A percentile compares a stretch with the other conserved stretches of the same genome.
Conservation (phyloP, 2,888 invertebrate species). For the Erynnis tages region DNA sequence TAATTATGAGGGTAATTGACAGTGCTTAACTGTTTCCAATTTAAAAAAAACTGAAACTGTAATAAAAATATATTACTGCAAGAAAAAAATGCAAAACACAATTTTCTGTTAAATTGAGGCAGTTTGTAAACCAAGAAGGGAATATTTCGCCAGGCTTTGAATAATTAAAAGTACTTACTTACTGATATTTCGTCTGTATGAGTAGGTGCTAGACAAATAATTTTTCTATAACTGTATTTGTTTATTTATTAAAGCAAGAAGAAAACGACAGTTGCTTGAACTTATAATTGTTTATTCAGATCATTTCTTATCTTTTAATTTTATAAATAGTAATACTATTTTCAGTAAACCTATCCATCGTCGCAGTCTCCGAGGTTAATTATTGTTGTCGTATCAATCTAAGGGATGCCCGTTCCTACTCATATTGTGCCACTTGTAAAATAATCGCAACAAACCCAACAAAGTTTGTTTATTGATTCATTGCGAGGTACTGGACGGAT, state of each 20-base stretch:
- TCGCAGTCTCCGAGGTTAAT: conserved; percentile 3
- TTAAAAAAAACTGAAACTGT: no score
- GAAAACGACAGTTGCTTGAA: conserved; percentile 12
- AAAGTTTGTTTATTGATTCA: conserved; percentile 24
- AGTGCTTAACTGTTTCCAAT: no score
- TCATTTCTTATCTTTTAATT: conserved; percentile 33
- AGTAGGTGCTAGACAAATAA: no score
- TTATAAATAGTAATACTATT: conserved; percentile 46
- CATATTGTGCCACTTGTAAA: background rate
- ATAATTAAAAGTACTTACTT: no score
- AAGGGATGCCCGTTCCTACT: conserved; percentile 16
- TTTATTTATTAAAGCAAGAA: background rate
- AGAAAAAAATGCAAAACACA: no score
- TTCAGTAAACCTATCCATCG: conserved; percentile 27
- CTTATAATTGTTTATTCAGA: conserved; percentile 12
- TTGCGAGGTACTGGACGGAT: conserved; percentile 20
- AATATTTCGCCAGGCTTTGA: no score
- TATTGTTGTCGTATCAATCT: background rate
- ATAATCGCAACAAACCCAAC: conserved; percentile 20
- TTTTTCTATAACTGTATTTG: background rate
- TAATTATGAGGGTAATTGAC: no score
- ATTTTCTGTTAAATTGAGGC: no score
- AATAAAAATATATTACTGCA: no score
- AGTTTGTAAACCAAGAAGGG: no score
- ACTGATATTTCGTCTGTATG: no score